Evolutionary conservation across 2,113 vertebrate genomes (phyloP).

Genomic region (Columbina picui): DNA sequence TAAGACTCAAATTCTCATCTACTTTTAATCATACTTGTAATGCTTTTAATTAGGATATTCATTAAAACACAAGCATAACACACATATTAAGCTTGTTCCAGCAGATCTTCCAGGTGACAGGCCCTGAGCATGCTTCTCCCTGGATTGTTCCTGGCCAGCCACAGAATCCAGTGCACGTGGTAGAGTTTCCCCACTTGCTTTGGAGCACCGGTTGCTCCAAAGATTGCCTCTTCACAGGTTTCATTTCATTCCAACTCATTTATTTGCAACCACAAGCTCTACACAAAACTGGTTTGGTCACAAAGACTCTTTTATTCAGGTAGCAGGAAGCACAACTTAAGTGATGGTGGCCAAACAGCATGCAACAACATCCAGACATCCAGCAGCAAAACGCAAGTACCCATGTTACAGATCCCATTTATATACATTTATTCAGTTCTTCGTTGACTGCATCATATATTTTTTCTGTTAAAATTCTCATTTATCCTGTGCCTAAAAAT

Average conservation of each 20-base stretch:
- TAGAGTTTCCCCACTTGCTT: not conserved
- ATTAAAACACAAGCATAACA: not conserved
- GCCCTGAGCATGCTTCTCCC: not conserved
- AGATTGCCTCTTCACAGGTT: not conserved
- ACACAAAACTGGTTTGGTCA: not conserved
- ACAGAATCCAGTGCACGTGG: fast-evolving
- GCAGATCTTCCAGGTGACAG: not conserved
- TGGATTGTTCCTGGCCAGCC: not conserved
- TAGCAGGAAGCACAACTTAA: not conserved
- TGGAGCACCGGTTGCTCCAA: not conserved
- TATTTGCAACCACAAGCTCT: not conserved
- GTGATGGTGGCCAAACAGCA: not conserved
- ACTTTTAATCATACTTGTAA: not conserved
- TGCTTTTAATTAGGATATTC: not conserved
- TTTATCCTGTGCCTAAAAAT: not conserved
- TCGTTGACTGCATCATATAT: not conserved
- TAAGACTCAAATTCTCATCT: not conserved
- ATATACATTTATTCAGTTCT: not conserved
- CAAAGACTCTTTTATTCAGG: not conserved
- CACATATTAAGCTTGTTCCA: not conserved
- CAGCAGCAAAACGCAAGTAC: not conserved
- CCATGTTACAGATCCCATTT: not conserved
- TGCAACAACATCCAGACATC: not conserved
- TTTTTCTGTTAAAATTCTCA: not conserved
- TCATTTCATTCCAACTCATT: not conserved